Percentiles rank a stretch among this genome's conserved stretches.
phyloP scores from a whole-genome alignment of 2,113 vertebrate genomes.

The Vidua chalybeata region DNA sequence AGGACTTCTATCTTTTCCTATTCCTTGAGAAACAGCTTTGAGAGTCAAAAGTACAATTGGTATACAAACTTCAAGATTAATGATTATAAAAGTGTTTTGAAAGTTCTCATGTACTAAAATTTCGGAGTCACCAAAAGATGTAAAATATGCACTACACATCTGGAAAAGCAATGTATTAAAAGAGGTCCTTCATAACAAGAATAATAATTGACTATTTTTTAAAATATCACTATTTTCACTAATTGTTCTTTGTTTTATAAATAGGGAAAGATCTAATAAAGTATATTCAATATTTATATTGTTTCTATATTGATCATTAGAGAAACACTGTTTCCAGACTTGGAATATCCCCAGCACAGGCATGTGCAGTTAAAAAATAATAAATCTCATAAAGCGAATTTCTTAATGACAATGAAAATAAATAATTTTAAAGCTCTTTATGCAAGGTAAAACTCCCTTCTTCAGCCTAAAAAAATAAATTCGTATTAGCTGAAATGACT shows the following conservation, averaged over 20 bases:
- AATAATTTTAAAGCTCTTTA: conserved; percentile 33
- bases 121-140: not conserved
- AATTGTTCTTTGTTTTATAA: not conserved
- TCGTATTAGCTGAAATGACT: not conserved
- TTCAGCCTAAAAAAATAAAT: conserved; percentile 13
- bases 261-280: not conserved
- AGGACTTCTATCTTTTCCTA: not conserved
- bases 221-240: not conserved
- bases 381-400: not conserved
- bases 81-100: not conserved
- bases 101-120: conserved; percentile 10
- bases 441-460: not conserved
- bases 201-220: not conserved
- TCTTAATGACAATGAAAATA: conserved; percentile 38
- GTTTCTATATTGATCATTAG: not conserved
- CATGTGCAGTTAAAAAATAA: not conserved
- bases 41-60: conserved; percentile 30
- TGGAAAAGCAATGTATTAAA: not conserved
- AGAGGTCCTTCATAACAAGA: not conserved
- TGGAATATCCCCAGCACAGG: conserved; percentile 9
- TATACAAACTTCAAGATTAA: conserved; percentile 16
- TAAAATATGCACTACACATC: not conserved
- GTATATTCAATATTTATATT: not conserved
- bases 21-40: not conserved
- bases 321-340: not conserved